Evolutionary conservation across 2,797 vertebrate species (phyloP).

Genomic region (Coregonus ussuriensis): DNA sequence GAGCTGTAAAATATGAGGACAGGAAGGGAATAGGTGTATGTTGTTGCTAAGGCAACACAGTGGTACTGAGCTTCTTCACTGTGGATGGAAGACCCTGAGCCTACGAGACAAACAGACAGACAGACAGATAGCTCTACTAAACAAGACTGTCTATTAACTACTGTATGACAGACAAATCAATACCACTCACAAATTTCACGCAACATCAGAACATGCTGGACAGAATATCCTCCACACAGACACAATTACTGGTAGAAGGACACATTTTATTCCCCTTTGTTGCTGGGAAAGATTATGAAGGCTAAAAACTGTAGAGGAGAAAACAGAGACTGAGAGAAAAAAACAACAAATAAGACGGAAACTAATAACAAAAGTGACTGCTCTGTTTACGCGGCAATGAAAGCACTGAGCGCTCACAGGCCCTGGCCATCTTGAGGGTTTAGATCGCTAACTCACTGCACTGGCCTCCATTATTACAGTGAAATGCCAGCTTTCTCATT

Average conservation of each 20-base stretch:
- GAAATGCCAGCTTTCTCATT: constrained; percentile 74
- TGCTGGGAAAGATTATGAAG: not conserved
- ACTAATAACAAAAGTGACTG: constrained; percentile 9
- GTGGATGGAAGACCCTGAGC: not conserved
- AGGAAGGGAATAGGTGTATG: constrained; percentile 4
- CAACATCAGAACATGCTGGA: not conserved
- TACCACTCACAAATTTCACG: not conserved
- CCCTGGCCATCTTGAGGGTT: constrained; percentile 64
- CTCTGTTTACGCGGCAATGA: constrained; percentile 13
- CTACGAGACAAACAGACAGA: not conserved
- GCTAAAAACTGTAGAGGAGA: constrained; percentile 10
- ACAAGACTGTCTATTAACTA: not conserved
- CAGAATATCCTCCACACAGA: not conserved
- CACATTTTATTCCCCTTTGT: not conserved
- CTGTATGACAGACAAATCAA: not conserved
- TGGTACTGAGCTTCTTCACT: not conserved
- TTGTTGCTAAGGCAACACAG: constrained; percentile 1
- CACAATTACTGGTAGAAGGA: not conserved
- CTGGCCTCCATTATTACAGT: constrained; percentile 60
- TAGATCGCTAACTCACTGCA: constrained; percentile 79
- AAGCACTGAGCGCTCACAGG: not conserved
- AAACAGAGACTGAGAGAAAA: not conserved
- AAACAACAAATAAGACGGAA: constrained; percentile 22
- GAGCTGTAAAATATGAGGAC: constrained; percentile 4
- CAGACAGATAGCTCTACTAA: not conserved